These are phyloP conservation scores for Pseudeuparius sepicola DNA, from an alignment of 2,888 invertebrate genomes.

Conservation along the genomic window DNA sequence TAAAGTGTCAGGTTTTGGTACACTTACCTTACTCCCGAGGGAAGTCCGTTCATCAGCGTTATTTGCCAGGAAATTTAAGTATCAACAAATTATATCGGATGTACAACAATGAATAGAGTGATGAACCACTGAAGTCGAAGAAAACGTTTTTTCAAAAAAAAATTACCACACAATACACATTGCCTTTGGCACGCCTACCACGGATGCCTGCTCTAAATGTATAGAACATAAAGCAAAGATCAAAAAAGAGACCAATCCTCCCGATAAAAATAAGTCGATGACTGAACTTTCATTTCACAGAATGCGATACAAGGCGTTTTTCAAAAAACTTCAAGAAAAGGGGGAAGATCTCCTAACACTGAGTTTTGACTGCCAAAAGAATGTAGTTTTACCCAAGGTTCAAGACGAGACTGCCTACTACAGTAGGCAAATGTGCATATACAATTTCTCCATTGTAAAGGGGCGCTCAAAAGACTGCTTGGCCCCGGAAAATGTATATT, in stretches of 20 bases:
- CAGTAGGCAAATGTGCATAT: conserved; percentile 5
- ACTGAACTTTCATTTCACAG: conserved; percentile 2
- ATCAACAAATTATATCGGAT: conserved; percentile 10
- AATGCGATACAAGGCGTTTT: conserved; percentile 7
- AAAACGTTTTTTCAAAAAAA: conserved; percentile 6
- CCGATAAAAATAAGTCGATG: neutral
- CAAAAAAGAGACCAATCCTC: neutral
- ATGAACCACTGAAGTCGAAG: conserved; percentile 3
- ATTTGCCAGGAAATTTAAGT: conserved; percentile 10
- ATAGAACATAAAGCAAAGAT: too few species aligned
- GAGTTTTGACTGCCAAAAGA: too few species aligned
- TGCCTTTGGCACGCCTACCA: conserved; percentile 1
- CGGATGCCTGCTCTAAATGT: conserved; percentile 5
- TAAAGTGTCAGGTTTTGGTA: too few species aligned
- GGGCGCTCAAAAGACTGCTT: neutral
- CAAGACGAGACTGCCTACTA: conserved; percentile 6
- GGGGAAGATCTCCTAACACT: too few species aligned
- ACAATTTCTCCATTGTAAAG: conserved; percentile 6
- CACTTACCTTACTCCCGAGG: conserved; percentile 7
- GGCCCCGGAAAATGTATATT: neutral
- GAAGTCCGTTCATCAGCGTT: conserved; percentile 7
- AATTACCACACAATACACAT: conserved; percentile 5
- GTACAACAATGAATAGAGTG: conserved; percentile 7
- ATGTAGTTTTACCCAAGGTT: too few species aligned
- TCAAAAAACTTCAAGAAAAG: conserved; percentile 5